Conservation (phyloP, 2,888 invertebrate species). For the Tenthredo notha region DNA sequence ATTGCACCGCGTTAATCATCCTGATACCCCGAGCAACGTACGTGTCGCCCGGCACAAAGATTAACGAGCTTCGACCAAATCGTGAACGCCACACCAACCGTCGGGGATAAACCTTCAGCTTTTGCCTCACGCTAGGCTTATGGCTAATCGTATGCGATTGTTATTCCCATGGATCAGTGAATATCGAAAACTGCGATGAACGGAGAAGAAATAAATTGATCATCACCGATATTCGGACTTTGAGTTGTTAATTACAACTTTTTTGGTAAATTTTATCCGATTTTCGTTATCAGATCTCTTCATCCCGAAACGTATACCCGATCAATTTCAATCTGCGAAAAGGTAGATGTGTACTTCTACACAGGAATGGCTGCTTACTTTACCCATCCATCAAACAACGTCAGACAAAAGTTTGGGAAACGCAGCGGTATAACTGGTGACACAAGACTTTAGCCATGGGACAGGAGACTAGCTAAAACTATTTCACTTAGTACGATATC, state of each 20-base stretch:
- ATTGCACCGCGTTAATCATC: constrained; percentile 56
- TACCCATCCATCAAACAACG: constrained; percentile 35
- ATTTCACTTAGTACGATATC: constrained; percentile 45
- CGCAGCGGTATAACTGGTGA: constrained; percentile 5
- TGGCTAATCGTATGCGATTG: background rate
- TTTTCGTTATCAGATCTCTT: background rate
- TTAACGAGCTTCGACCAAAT: constrained; percentile 45
- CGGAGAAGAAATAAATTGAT: background rate
- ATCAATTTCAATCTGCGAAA: constrained; percentile 22
- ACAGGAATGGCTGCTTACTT: background rate
- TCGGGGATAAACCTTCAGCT: background rate
- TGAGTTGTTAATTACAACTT: background rate
- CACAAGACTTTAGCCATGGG: background rate
- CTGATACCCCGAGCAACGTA: constrained; percentile 45
- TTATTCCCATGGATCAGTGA: background rate
- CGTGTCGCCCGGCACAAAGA: constrained; percentile 28
- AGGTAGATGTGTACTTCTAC: background rate
- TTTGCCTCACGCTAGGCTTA: background rate
- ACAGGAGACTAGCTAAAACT: constrained; percentile 29
- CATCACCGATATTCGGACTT: background rate
- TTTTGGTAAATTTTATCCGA: background rate
- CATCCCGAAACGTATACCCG: background rate
- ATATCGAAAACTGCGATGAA: background rate
- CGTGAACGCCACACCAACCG: background rate
- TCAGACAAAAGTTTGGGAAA: constrained; percentile 37